Percentiles rank a stretch among this genome's conserved stretches.
These are phyloP conservation scores for Phalloptychus januarius DNA, from an alignment of 2,797 vertebrate species.

Conservation along the genomic window DNA sequence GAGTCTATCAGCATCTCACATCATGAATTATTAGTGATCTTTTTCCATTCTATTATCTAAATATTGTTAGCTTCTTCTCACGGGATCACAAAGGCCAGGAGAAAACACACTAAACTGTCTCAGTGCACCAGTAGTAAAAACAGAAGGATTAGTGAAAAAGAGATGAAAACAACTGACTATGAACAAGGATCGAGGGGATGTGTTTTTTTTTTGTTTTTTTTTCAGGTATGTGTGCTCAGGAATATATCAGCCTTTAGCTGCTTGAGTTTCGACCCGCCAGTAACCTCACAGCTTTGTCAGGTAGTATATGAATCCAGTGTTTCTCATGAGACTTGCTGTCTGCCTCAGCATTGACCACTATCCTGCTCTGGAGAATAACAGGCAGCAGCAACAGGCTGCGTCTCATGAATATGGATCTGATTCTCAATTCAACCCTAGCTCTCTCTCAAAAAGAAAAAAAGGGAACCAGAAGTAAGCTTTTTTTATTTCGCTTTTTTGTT, in stretches of 20 bases:
- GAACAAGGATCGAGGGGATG: constrained; percentile 26
- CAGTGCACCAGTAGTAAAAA: background rate
- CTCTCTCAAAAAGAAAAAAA: background rate
- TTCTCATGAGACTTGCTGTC: constrained; percentile 58
- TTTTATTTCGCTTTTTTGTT: constrained; percentile 12
- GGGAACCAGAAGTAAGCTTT: constrained; percentile 30
- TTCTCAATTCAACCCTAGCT: constrained; percentile 7
- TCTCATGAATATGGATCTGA: constrained; percentile 69
- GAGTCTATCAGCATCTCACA: background rate
- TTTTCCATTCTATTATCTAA: background rate
- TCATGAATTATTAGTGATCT: background rate
- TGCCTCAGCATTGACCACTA: constrained; percentile 51
- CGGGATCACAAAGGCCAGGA: background rate
- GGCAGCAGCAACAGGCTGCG: constrained; percentile 11
- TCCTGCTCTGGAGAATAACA: constrained; percentile 44
- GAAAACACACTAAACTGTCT: background rate
- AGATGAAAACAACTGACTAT: constrained; percentile 38
- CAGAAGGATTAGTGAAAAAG: background rate
- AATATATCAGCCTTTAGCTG: constrained; percentile 34
- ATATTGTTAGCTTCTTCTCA: background rate
- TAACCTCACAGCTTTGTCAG: constrained; percentile 55
- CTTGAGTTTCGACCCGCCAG: constrained; percentile 38
- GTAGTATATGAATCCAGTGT: constrained; percentile 48
- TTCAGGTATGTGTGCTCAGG: constrained; percentile 26
- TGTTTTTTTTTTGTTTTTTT: constrained; percentile 7